Conservation (phyloP, 2,797 vertebrate genomes). For the Avahi laniger region DNA sequence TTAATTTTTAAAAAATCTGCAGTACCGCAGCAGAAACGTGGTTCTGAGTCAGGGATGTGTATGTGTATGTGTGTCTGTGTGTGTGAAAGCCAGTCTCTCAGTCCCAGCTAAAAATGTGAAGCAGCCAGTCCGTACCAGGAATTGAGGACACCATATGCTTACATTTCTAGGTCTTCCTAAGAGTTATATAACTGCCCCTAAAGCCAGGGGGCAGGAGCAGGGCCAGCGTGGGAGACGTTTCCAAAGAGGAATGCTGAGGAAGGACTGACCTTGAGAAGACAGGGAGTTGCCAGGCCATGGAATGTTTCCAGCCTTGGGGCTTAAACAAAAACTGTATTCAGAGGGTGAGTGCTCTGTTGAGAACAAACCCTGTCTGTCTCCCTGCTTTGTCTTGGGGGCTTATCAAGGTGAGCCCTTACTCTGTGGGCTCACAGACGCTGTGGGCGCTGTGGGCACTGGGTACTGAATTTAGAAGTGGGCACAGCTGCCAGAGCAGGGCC, state of each 20-base stretch:
- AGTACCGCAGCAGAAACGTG: not conserved
- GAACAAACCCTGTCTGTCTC: slow-evolving; percentile 62
- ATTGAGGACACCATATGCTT: slow-evolving; percentile 64
- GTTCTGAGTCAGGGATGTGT: not conserved
- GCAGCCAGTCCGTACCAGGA: slow-evolving; percentile 31
- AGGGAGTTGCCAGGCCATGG: not conserved
- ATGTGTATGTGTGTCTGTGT: not conserved
- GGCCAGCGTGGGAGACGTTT: slow-evolving; percentile 62
- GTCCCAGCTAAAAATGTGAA: slow-evolving; percentile 59
- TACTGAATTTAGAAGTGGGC: slow-evolving; percentile 41
- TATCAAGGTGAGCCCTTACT: slow-evolving; percentile 72
- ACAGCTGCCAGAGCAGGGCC: not conserved
- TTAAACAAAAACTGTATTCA: slow-evolving; percentile 67
- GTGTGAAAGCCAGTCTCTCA: slow-evolving; percentile 54
- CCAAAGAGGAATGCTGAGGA: slow-evolving; percentile 53
- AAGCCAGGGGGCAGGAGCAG: slow-evolving; percentile 57
- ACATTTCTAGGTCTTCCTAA: slow-evolving; percentile 66
- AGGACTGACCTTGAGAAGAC: slow-evolving; percentile 63
- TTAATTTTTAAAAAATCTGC: not conserved
- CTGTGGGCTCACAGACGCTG: not conserved
- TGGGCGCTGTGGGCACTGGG: not conserved
- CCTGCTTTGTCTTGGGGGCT: slow-evolving; percentile 49
- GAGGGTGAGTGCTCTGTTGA: not conserved
- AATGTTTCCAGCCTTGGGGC: slow-evolving; percentile 53
- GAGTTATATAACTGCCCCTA: slow-evolving; percentile 64